Base-by-base conservation (phyloP, 1,140 invertebrate species). In the Periplaneta americana region DNA sequence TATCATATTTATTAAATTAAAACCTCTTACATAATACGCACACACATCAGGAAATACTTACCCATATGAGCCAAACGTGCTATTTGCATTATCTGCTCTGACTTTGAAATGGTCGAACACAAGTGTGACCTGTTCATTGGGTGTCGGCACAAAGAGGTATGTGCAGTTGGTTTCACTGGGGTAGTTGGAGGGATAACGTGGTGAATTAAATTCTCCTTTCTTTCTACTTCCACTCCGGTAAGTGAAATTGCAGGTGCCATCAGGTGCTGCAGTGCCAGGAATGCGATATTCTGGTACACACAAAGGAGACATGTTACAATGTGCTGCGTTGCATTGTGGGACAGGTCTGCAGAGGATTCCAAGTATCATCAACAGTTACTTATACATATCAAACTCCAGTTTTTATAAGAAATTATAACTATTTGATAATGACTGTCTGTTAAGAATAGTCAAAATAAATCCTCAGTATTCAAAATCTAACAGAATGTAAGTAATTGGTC, bases 21-120 rank as follows among this genome's bases (percentile, higher is more conserved):
- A 48, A 15, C 6, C n/a, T n/a, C n/a, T 39, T 39, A 39, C 37
- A 39, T 17, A 11, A 39, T 4, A 39, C 37, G 1, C 18, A 39
- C 18, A 39, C 4, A 39, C 37, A 39, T 39, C 1, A 39, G 8
- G 36, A 22, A 82, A 80, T 75, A 78, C 28, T 88, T 86, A 93
- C 91, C 92, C 92, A 83, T 92, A 93, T 85, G 89, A 87, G 48
- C 90, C 91, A 57, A 84, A 83, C 34, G 90, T 90, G 74, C 88
- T 85, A 83, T 92, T 92, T 77, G 87, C 85, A 82, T 89, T 91
- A 85, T 93, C 93, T 82, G 94, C 92, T 86, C 93, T 91, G 15
- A 98, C 93, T 89, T 97, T 96, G 87, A 98, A 98, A 86, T 96
- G 94, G 88, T 98, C 96, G 86, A 98, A 98, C 39, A 97, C 95